These are phyloP conservation scores for Masticophis lateralis DNA, from an alignment of 2,797 vertebrate species.

Conservation along the genomic window DNA sequence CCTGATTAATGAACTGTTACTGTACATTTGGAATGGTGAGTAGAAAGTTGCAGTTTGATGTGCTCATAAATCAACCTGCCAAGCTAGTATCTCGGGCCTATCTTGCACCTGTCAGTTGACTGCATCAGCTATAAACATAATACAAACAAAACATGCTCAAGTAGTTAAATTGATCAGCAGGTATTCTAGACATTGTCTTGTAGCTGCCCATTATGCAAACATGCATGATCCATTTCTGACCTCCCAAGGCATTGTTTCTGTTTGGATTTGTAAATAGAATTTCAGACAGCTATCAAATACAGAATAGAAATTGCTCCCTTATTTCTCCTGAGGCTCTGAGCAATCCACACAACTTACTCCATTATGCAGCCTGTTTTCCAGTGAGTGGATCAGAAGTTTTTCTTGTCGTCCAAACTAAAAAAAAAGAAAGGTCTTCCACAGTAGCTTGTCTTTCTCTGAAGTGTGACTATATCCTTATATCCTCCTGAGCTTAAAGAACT, in stretches of 20 bases:
- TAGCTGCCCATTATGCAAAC: slow-evolving; percentile 92
- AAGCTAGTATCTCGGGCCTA: slow-evolving; percentile 79
- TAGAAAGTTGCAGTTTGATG: slow-evolving; percentile 84
- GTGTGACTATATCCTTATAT: slow-evolving; percentile 79
- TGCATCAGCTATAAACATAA: slow-evolving; percentile 84
- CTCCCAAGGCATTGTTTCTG: slow-evolving; percentile 99
- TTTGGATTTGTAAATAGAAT: slow-evolving; percentile 99
- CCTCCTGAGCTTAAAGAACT: slow-evolving; percentile 77
- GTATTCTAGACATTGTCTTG: slow-evolving; percentile 81
- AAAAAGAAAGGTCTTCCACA: slow-evolving; percentile 79
- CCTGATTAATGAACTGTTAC: slow-evolving; percentile 88
- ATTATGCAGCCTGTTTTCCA: slow-evolving; percentile 99
- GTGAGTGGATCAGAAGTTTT: slow-evolving; percentile 97
- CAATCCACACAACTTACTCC: slow-evolving; percentile 88
- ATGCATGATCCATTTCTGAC: slow-evolving; percentile 87
- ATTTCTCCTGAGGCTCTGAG: slow-evolving; percentile 95
- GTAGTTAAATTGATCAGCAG: slow-evolving; percentile 92
- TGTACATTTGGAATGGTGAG: slow-evolving; percentile 80
- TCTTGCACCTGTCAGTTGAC: slow-evolving; percentile 79
- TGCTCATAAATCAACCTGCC: slow-evolving; percentile 97
- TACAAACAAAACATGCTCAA: slow-evolving; percentile 84
- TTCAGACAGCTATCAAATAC: slow-evolving; percentile 94
- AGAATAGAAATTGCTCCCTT: slow-evolving; percentile 98
- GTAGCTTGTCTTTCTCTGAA: slow-evolving; percentile 81
- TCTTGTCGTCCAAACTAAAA: slow-evolving; percentile 77